phyloP scores from a whole-genome alignment of 2,797 vertebrate species.

The Paguma larvata region DNA sequence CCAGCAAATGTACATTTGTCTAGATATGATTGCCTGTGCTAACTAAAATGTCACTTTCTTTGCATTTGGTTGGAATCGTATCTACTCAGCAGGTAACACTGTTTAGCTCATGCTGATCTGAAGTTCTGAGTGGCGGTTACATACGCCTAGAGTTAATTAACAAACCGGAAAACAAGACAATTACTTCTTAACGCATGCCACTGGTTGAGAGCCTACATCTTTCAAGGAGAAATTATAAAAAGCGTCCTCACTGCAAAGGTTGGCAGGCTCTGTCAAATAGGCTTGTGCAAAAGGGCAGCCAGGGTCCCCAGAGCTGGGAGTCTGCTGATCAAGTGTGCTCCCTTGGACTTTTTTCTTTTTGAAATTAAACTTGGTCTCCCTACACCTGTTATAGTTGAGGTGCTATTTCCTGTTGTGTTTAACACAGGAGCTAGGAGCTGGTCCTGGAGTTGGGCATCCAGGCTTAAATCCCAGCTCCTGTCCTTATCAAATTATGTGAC shows the following conservation, averaged over 20 bases:
- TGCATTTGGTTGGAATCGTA: slow-evolving; percentile 51
- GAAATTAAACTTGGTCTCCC: background rate
- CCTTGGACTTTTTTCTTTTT: background rate
- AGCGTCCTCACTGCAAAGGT: background rate
- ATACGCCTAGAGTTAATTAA: slow-evolving; percentile 76
- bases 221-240: slow-evolving; percentile 19
- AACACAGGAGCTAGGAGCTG: background rate
- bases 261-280: background rate
- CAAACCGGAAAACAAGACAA: slow-evolving; percentile 63
- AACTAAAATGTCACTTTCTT: slow-evolving; percentile 65
- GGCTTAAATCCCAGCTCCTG: background rate
- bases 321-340: background rate
- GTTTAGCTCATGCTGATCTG: background rate
- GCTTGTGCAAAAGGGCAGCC: background rate
- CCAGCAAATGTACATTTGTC: slow-evolving; percentile 26
- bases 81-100: slow-evolving; percentile 68
- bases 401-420: background rate
- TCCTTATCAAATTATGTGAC: background rate
- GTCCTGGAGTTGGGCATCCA: background rate
- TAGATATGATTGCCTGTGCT: background rate
- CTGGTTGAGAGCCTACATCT: background rate
- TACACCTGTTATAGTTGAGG: background rate
- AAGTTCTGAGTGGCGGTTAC: slow-evolving; percentile 65
- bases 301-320: background rate
- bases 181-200: slow-evolving; percentile 5